Conservation (phyloP, 1,140 invertebrate genomes). For the Melitaea cinxia region DNA sequence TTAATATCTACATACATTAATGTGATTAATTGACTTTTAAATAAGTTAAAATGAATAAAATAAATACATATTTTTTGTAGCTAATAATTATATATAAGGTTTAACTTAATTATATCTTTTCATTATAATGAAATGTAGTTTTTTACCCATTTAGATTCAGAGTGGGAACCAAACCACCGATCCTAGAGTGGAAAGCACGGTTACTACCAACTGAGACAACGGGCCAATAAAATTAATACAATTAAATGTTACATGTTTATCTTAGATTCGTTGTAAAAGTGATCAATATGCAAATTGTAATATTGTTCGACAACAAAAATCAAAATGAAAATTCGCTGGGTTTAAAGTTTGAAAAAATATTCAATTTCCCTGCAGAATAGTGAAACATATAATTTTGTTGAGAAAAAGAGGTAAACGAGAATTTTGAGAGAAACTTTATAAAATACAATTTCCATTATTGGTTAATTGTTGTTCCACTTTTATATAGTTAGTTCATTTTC, state of each 20-base stretch:
- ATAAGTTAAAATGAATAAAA: too few species aligned
- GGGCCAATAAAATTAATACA: too few species aligned
- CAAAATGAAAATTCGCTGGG: conserved; percentile 1
- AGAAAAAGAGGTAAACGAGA: not conserved
- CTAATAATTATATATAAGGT: too few species aligned
- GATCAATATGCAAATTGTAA: conserved; percentile 1
- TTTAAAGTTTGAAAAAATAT: conserved; percentile 14
- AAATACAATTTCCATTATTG: not conserved
- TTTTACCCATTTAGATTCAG: too few species aligned
- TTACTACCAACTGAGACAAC: too few species aligned
- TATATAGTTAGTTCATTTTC: not conserved
- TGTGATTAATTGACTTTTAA: too few species aligned
- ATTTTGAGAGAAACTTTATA: not conserved
- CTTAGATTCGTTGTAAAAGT: not conserved
- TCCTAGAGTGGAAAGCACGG: too few species aligned
- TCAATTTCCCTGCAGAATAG: conserved; percentile 6
- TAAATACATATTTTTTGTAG: too few species aligned
- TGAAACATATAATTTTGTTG: not conserved
- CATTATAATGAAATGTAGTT: too few species aligned
- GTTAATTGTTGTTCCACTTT: not conserved
- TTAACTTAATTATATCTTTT: too few species aligned
- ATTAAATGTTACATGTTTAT: not conserved
- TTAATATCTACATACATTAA: too few species aligned
- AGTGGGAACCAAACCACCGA: too few species aligned
- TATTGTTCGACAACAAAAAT: conserved; percentile 3